Evolutionary conservation across 2,797 vertebrate species (phyloP).

Genomic region (Argentina silus): DNA sequence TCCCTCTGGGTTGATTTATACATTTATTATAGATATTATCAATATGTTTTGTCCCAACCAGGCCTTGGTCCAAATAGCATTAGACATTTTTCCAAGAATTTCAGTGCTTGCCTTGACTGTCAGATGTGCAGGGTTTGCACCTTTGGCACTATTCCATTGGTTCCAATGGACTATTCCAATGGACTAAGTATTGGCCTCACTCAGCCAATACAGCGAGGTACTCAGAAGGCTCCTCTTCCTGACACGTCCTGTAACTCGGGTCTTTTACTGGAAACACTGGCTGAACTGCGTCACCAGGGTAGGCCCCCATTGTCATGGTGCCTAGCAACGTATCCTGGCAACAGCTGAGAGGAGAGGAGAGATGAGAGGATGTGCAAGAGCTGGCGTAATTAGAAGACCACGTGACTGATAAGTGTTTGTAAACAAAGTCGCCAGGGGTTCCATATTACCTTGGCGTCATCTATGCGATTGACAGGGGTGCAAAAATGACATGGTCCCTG

Average conservation of each 20-base stretch:
- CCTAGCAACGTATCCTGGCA: constrained; percentile 67
- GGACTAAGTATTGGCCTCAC: too few relatives aligned
- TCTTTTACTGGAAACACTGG: constrained; percentile 49
- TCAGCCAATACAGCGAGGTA: neutral
- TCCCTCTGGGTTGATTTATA: neutral
- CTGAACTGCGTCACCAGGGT: constrained; percentile 64
- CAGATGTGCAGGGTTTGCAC: too few relatives aligned
- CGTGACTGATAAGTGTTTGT: constrained; percentile 67
- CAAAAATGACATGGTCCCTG: too few relatives aligned
- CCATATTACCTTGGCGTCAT: too few relatives aligned
- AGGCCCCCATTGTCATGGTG: constrained; percentile 61
- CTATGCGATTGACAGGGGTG: too few relatives aligned
- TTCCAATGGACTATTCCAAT: too few relatives aligned
- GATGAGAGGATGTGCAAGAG: constrained; percentile 54
- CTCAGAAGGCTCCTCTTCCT: constrained; percentile 29
- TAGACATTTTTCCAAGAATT: too few relatives aligned
- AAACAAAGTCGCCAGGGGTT: constrained; percentile 52
- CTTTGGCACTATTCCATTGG: too few relatives aligned
- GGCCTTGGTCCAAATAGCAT: too few relatives aligned
- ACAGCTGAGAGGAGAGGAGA: constrained; percentile 37
- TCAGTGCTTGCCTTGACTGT: too few relatives aligned
- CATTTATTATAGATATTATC: constrained; percentile 9
- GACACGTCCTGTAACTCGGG: constrained; percentile 41
- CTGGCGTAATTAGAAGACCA: constrained; percentile 53
- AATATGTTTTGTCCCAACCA: too few relatives aligned